Conservation (phyloP, 2,113 vertebrate species). For the Andinoacara biseriatus region DNA sequence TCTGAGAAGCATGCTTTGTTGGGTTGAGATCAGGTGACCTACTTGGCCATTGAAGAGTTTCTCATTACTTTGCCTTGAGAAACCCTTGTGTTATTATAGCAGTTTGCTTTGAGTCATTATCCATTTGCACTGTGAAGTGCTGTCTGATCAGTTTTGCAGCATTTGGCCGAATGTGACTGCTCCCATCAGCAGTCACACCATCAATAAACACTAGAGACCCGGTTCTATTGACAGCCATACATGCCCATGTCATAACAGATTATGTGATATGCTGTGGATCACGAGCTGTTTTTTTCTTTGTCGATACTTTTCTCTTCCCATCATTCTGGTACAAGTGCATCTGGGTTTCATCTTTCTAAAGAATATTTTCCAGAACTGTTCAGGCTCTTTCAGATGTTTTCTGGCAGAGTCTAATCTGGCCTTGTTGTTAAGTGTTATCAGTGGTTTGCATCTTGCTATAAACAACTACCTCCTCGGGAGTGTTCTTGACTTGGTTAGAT, state of each 20-base stretch:
- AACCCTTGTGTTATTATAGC: not conserved
- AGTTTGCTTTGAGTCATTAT: not conserved
- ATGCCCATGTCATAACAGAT: not conserved
- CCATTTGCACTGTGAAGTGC: not conserved
- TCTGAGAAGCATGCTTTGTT: not conserved
- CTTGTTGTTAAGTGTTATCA: not conserved
- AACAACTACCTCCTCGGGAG: not conserved
- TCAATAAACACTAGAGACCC: not conserved
- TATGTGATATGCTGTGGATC: accelerated
- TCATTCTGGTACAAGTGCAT: not conserved
- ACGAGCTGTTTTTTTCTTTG: not conserved
- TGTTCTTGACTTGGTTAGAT: slow-evolving; percentile 2
- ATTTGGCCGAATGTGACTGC: not conserved
- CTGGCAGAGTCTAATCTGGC: not conserved
- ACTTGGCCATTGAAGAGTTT: not conserved
- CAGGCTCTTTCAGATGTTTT: not conserved
- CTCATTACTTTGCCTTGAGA: not conserved
- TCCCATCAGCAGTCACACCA: not conserved
- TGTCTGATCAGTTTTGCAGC: not conserved
- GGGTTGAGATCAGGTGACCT: not conserved
- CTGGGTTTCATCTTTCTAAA: not conserved
- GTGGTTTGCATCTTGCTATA: not conserved
- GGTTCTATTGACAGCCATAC: not conserved
- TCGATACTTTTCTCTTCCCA: not conserved
- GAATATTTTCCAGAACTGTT: not conserved